Conservation (phyloP, 2,797 vertebrate species). For the Neopelma chrysocephalum region DNA sequence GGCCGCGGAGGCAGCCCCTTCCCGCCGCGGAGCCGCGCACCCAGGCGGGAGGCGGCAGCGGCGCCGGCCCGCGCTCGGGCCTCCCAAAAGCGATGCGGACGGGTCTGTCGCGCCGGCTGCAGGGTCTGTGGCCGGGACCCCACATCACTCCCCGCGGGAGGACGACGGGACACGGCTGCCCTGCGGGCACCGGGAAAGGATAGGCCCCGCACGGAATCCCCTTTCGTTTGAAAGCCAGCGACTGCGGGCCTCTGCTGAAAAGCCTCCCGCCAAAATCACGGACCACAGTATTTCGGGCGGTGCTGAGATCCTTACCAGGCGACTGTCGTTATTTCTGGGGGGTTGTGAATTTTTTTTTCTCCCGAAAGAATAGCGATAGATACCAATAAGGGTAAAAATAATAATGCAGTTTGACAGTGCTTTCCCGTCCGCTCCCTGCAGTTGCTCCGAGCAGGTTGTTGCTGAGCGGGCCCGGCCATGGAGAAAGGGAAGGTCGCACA, state of each 20-base stretch:
- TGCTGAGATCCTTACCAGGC: not conserved
- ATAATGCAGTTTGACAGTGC: accelerated
- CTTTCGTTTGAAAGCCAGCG: not conserved
- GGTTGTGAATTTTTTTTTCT: not conserved
- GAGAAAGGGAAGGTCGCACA: not conserved
- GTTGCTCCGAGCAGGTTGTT: not conserved
- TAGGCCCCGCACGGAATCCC: not conserved
- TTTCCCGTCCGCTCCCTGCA: not conserved
- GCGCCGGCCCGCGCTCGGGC: not conserved
- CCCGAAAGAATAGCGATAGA: not conserved
- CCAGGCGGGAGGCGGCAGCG: not conserved
- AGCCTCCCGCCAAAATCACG: not conserved
- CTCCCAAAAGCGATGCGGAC: not conserved
- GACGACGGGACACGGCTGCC: too few species aligned
- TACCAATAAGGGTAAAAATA: not conserved
- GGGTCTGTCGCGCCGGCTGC: not conserved
- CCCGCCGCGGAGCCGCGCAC: not conserved
- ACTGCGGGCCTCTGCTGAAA: not conserved
- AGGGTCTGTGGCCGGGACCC: not conserved
- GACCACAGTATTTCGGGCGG: not conserved
- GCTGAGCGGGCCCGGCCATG: not conserved
- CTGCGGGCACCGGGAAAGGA: not conserved
- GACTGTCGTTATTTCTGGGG: not conserved
- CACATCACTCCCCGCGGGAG: not conserved
- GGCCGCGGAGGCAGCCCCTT: not conserved